Evolutionary conservation across 2,797 vertebrate genomes (phyloP).

Genomic region (Echeneis naucrates): DNA sequence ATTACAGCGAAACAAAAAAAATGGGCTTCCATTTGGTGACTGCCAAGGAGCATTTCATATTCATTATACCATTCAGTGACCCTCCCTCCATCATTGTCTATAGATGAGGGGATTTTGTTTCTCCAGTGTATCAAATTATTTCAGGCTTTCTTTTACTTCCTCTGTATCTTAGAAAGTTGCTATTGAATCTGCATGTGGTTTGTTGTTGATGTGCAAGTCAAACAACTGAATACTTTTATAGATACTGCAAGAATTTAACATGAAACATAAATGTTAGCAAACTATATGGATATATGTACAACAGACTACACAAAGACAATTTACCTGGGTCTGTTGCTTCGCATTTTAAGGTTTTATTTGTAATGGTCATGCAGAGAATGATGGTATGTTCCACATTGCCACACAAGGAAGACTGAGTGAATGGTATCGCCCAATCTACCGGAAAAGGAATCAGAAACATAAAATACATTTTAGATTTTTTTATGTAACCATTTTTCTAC

Average conservation of each 20-base stretch:
- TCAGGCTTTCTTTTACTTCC: background rate
- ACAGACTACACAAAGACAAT: too few species aligned
- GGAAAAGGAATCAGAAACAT: conserved; percentile 51
- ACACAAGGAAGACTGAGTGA: background rate
- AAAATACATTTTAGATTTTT: conserved; percentile 8
- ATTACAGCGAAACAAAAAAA: too few species aligned
- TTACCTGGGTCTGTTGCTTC: background rate
- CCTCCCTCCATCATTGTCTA: too few species aligned
- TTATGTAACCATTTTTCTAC: background rate
- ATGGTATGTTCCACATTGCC: conserved; percentile 35
- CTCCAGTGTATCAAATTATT: too few species aligned
- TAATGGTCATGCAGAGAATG: background rate
- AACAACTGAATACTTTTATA: background rate
- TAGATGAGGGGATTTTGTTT: too few species aligned
- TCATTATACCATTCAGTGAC: too few species aligned
- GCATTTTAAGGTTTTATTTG: background rate
- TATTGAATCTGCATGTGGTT: background rate
- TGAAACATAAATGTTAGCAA: background rate
- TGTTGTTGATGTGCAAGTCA: background rate
- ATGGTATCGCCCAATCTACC: conserved; percentile 53
- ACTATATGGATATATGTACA: background rate
- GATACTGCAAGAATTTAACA: background rate
- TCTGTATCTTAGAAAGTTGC: background rate
- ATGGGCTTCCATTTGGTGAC: too few species aligned
- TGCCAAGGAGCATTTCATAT: too few species aligned